Evolutionary conservation across 2,797 vertebrate genomes (phyloP).

Genomic region (Capromys pilorides): DNA sequence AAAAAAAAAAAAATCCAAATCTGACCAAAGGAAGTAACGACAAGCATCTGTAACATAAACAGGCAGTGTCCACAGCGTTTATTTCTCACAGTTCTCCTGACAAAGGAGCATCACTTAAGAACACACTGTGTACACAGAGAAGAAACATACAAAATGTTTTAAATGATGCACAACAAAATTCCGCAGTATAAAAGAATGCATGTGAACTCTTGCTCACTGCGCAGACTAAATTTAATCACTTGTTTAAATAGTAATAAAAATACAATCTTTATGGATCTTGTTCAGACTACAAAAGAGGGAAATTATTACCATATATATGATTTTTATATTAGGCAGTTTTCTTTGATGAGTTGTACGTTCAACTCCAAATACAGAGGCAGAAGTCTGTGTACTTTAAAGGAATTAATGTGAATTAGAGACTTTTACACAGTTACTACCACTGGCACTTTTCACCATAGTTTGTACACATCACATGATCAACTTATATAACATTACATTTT

Average conservation of each 20-base stretch:
- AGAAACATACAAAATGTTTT: constrained; percentile 97
- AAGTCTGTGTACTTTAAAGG: constrained; percentile 90
- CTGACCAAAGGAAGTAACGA: constrained; percentile 86
- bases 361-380: constrained; percentile 89
- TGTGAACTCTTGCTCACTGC: constrained; percentile 90
- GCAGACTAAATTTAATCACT: constrained; percentile 91
- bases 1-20: constrained; percentile 63
- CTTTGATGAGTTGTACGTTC: constrained; percentile 88
- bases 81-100: constrained; percentile 99
- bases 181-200: constrained; percentile 97
- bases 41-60: constrained; percentile 90
- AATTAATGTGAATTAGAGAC: constrained; percentile 91
- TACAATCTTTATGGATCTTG: constrained; percentile 98
- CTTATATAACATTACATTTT: constrained; percentile 91
- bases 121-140: constrained; percentile 99
- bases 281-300: constrained; percentile 93
- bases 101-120: constrained; percentile 98
- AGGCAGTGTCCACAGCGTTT: constrained; percentile 98
- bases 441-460: constrained; percentile 98
- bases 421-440: constrained; percentile 97
- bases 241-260: constrained; percentile 99
- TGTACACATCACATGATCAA: constrained; percentile 98
- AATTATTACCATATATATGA: constrained; percentile 92
- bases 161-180: constrained; percentile 98
- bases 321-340: constrained; percentile 90